Conservation (phyloP, 2,113 vertebrate species). For the Cryptotis parvus region DNA sequence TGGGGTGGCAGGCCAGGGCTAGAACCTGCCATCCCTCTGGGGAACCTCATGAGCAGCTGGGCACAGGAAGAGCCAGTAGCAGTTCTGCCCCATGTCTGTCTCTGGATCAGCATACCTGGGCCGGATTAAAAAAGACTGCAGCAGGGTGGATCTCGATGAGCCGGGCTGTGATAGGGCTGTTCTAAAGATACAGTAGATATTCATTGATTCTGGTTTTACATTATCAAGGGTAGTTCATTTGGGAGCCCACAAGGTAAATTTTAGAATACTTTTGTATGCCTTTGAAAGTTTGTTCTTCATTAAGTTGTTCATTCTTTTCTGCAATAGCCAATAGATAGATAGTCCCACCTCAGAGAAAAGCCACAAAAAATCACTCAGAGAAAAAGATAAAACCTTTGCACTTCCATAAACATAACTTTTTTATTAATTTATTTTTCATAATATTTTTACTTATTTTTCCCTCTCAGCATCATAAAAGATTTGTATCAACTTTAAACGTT, state of each 20-base stretch:
- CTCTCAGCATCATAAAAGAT: not conserved
- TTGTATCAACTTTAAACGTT: not conserved
- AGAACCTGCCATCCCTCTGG: too few relatives aligned
- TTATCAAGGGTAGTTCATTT: not conserved
- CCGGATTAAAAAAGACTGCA: too few relatives aligned
- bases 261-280: constrained; percentile 9
- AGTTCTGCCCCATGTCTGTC: too few relatives aligned
- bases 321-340: not conserved
- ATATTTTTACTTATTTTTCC: not conserved
- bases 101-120: too few relatives aligned
- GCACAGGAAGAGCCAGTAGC: too few relatives aligned
- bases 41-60: too few relatives aligned
- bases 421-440: too few relatives aligned
- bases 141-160: too few relatives aligned
- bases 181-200: constrained; percentile 17
- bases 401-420: too few relatives aligned
- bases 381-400: constrained; percentile 26
- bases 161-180: too few relatives aligned
- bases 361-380: not conserved
- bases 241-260: not conserved
- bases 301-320: not conserved
- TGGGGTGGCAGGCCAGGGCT: too few relatives aligned
- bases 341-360: not conserved
- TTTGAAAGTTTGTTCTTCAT: not conserved
- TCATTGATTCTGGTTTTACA: constrained; percentile 27